Evolutionary conservation across 2,888 invertebrate genomes (phyloP), one percentile per base, ranked within the genome.

Genomic region (Volucella bombylans): DNA sequence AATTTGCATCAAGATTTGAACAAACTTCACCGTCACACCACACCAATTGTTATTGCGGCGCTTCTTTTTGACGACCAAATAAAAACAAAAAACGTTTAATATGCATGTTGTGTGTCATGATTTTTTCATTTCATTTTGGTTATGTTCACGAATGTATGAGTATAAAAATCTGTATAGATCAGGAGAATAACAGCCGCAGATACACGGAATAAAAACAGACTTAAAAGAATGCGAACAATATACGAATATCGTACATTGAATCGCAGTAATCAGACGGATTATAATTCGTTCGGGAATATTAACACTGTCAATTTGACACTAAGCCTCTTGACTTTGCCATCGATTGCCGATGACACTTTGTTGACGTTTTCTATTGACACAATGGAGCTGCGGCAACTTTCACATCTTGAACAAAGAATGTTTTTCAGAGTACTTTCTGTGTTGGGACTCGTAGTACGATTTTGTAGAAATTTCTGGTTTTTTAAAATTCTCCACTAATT

Each of bases 31-130:
- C 43, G 47, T 31, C 12, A 15, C 18, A 39, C 6, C 31, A 31
- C 31, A 6, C 31, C 15, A 41, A 45, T 52, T 76, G 67, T 76
- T 52, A 76, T 14, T 18, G 59, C 31, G 31, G 39, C 8, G 45
- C 54, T 61, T 54, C 39, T 18, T 47, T 69, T 77, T 69, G 77
- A 69, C 54, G 31, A 31, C 31, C 31, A 31, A 31, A n/a, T n/a
- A n/a, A 69, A 62, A 69, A 55, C 54, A 41, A 73, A 77, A 77
- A 50, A 55, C 77, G 69, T 69, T 72, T 38, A 23, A n/a, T 52
- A 68, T 76, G 76, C 76, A 77, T 54, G 68, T 9, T 18, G 23
- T 47, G n/a, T 47, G 68, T 68, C 76, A 54, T 23, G 55, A 43
- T 43, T 64, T 47, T 47, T 52, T 38, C 64, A 49, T 50, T 9